Percentiles rank a stretch among this genome's conserved stretches.
These are phyloP conservation scores for Amniataba percoides DNA, from an alignment of 2,797 vertebrate genomes.

Conservation along the genomic window DNA sequence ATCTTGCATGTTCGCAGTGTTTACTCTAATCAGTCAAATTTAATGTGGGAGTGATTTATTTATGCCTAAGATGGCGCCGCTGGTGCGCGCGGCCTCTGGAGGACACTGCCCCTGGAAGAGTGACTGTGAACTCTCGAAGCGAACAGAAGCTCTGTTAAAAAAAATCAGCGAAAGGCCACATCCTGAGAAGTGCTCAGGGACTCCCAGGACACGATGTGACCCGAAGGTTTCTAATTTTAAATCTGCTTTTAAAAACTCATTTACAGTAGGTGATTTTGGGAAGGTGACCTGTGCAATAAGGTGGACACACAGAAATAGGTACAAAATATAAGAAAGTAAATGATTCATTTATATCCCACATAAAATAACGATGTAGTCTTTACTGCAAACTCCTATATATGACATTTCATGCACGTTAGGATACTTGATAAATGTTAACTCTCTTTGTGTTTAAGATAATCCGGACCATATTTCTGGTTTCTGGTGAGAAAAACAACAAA, in stretches of 20 bases:
- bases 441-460: neutral
- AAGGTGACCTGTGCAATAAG: neutral
- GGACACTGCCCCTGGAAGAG: neutral
- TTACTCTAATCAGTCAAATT: conserved; percentile 22
- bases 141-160: neutral
- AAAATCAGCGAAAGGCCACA: neutral
- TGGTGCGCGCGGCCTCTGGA: neutral
- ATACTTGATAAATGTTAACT: neutral
- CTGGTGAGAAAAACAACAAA: neutral
- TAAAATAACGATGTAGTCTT: neutral
- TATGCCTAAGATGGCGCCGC: neutral
- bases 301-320: neutral
- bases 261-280: neutral
- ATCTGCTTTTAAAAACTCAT: conserved; percentile 10
- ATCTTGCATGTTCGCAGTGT: conserved; percentile 1
- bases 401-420: neutral
- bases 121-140: neutral
- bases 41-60: conserved; percentile 10
- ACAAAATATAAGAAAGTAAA: neutral
- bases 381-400: neutral
- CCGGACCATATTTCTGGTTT: neutral
- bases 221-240: conserved; percentile 9
- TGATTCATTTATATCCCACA: no score
- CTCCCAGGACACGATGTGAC: neutral
- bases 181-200: conserved; percentile 16